These are phyloP conservation scores for Gambelia wislizenii DNA, from an alignment of 2,797 vertebrate genomes.

Conservation along the genomic window DNA sequence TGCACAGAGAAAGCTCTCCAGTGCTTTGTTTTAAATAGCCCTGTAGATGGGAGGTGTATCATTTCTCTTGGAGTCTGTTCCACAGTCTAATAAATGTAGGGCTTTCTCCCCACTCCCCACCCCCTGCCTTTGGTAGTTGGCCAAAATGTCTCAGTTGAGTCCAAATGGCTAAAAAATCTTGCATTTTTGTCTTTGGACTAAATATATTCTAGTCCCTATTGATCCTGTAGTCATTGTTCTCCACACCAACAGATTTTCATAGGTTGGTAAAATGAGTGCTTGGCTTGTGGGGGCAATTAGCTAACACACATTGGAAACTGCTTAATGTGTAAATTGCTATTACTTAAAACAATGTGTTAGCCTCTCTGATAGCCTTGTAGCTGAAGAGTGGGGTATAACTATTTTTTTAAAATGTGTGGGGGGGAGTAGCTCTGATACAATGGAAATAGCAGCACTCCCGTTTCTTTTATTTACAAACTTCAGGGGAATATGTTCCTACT, in stretches of 20 bases:
- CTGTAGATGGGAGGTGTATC: constrained; percentile 32
- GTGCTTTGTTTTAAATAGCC: constrained; percentile 20
- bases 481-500: not conserved
- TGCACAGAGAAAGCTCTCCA: not conserved
- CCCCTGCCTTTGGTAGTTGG: constrained; percentile 22
- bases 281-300: too few relatives aligned
- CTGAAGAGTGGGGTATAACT: too few relatives aligned
- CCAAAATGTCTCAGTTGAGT: constrained; percentile 14
- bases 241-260: not conserved
- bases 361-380: too few relatives aligned
- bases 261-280: too few relatives aligned
- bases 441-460: not conserved
- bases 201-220: not conserved
- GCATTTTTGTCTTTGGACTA: constrained; percentile 1
- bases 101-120: not conserved
- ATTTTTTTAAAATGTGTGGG: too few relatives aligned
- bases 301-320: too few relatives aligned
- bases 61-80: not conserved
- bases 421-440: not conserved
- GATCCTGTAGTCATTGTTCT: not conserved
- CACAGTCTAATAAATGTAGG: constrained; percentile 34
- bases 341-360: too few relatives aligned
- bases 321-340: too few relatives aligned
- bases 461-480: not conserved
- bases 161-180: not conserved